A percentile compares a stretch with the other conserved stretches of the same genome.
phyloP scores from a whole-genome alignment of 2,888 invertebrate genomes.

The Palloptera scutellata region DNA sequence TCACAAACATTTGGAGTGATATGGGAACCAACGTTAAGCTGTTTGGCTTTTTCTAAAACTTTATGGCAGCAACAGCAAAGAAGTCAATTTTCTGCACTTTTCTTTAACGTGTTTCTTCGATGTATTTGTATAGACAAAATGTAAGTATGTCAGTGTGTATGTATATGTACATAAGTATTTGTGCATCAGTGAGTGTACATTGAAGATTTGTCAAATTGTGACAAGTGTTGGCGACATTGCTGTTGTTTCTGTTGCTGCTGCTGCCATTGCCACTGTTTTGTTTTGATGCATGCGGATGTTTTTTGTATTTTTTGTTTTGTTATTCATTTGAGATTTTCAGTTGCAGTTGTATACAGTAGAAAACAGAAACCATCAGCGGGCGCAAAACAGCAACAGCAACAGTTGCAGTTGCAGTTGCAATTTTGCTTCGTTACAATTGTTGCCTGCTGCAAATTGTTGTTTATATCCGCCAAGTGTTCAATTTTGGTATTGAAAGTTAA shows the following conservation, averaged over 20 bases:
- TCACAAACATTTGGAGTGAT: not conserved
- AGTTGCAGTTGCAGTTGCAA: conserved; percentile 15
- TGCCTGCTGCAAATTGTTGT: conserved; percentile 2
- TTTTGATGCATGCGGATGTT: not conserved
- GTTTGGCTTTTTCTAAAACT: no score
- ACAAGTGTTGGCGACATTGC: conserved; percentile 40
- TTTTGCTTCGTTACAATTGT: not conserved
- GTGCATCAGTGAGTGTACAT: not conserved
- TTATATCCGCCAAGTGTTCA: conserved; percentile 24
- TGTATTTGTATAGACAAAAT: not conserved
- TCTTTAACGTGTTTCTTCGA: not conserved
- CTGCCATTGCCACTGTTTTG: conserved; percentile 1
- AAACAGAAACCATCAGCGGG: not conserved
- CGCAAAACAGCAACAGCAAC: not conserved
- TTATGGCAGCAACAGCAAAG: no score
- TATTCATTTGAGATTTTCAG: not conserved
- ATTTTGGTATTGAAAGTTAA: not conserved
- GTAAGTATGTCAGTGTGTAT: conserved; percentile 10
- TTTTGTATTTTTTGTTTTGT: not conserved
- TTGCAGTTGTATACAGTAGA: not conserved
- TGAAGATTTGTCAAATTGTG: conserved; percentile 41
- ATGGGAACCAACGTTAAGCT: not conserved
- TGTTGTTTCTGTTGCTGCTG: not conserved
- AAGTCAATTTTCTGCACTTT: no score
- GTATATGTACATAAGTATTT: not conserved